These are phyloP conservation scores for Turdus rufiventris DNA, from an alignment of 2,113 vertebrate species.

Conservation along the genomic window DNA sequence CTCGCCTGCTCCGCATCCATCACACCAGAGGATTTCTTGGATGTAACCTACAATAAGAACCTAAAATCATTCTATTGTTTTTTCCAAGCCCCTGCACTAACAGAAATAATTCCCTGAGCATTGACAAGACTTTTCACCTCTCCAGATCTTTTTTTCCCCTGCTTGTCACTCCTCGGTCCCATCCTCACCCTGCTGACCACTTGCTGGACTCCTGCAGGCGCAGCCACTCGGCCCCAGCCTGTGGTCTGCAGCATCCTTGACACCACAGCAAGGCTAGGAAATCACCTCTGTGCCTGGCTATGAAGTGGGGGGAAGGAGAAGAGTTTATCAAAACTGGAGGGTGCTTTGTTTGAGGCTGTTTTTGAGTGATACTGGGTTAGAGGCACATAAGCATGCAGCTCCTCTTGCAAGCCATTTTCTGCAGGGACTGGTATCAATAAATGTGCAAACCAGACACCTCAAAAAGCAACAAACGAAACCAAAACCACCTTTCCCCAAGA, in stretches of 20 bases:
- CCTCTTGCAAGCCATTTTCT: rapidly evolving
- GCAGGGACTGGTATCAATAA: rapidly evolving
- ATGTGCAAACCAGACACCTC: neutral
- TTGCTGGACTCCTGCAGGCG: rapidly evolving
- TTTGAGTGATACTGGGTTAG: rapidly evolving
- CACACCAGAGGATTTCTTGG: neutral
- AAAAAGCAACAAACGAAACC: neutral
- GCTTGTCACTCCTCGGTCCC: neutral
- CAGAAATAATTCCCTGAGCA: neutral
- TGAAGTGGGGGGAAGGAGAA: neutral
- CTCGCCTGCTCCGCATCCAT: neutral
- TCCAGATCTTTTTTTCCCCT: neutral
- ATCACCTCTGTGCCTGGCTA: neutral
- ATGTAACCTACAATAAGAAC: neutral
- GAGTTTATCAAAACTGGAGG: neutral
- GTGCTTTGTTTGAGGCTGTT: rapidly evolving
- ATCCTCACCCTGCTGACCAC: rapidly evolving
- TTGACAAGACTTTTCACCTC: neutral
- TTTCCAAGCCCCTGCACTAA: neutral
- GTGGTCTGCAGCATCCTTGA: neutral
- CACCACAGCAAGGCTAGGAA: neutral
- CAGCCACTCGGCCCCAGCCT: rapidly evolving
- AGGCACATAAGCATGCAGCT: rapidly evolving
- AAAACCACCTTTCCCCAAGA: neutral
- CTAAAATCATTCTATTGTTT: rapidly evolving